Evolutionary conservation across 2,113 vertebrate genomes (phyloP).

Genomic region (Pardalotus punctatus): DNA sequence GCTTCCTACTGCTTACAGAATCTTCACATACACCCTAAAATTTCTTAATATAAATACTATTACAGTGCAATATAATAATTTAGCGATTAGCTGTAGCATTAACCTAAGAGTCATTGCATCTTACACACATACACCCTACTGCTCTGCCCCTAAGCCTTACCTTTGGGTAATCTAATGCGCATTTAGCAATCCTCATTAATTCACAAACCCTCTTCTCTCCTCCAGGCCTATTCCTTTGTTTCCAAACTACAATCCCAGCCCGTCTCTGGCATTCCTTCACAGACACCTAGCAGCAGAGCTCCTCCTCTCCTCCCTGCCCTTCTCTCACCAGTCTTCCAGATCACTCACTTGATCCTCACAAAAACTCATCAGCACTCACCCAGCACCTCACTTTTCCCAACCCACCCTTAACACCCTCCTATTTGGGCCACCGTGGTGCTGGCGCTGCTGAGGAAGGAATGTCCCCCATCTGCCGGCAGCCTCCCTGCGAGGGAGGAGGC

Average conservation of each 20-base stretch:
- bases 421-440: neutral
- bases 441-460: neutral
- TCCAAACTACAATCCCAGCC: neutral
- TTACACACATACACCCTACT: rapidly evolving
- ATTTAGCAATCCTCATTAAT: neutral
- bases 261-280: neutral
- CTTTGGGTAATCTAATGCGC: neutral
- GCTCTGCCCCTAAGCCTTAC: neutral
- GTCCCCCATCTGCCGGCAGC: rapidly evolving
- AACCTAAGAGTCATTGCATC: neutral
- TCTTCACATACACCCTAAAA: neutral
- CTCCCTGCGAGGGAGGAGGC: neutral
- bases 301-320: neutral
- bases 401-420: neutral
- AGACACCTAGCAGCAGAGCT: neutral
- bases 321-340: neutral
- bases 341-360: neutral
- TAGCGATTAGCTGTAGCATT: neutral
- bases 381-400: neutral
- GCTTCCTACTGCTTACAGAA: neutral
- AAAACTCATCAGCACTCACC: neutral
- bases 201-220: neutral
- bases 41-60: neutral
- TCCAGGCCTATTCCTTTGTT: neutral
- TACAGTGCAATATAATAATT: neutral